phyloP scores from a whole-genome alignment of 2,113 vertebrate species.

The Mionectes macconnelli region DNA sequence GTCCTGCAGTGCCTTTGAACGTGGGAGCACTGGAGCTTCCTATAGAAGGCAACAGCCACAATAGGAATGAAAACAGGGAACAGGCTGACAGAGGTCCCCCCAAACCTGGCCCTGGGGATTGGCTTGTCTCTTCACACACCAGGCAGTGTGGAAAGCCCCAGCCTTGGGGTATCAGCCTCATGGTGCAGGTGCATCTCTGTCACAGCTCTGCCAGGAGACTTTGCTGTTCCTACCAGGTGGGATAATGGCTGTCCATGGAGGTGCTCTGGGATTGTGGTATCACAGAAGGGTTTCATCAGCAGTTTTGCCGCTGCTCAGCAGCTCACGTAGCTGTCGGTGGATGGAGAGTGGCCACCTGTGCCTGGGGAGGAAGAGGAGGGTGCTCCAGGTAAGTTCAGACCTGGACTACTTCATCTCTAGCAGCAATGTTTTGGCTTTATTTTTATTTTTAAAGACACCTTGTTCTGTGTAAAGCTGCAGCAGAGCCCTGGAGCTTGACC shows the following conservation, averaged over 20 bases:
- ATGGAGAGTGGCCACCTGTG: background rate
- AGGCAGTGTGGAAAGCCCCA: background rate
- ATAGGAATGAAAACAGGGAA: background rate
- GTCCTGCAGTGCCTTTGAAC: background rate
- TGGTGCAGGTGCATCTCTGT: background rate
- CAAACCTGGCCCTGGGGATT: rapidly evolving
- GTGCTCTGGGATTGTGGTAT: rapidly evolving
- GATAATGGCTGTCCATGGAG: background rate
- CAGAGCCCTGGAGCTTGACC: background rate
- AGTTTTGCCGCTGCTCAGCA: rapidly evolving
- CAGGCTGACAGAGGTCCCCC: background rate
- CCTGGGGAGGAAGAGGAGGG: background rate
- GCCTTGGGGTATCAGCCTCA: background rate
- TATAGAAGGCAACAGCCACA: too few species aligned
- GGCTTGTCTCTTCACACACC: background rate
- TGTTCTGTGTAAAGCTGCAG: background rate
- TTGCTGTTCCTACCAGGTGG: rapidly evolving
- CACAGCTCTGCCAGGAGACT: background rate
- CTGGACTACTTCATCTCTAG: background rate
- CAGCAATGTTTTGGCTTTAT: rapidly evolving
- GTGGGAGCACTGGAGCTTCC: rapidly evolving
- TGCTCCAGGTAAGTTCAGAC: background rate
- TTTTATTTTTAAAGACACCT: background rate
- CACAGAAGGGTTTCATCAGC: background rate
- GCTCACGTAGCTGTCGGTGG: background rate